phyloP scores from a whole-genome alignment of 2,888 invertebrate genomes.

The Tipula confusa region DNA sequence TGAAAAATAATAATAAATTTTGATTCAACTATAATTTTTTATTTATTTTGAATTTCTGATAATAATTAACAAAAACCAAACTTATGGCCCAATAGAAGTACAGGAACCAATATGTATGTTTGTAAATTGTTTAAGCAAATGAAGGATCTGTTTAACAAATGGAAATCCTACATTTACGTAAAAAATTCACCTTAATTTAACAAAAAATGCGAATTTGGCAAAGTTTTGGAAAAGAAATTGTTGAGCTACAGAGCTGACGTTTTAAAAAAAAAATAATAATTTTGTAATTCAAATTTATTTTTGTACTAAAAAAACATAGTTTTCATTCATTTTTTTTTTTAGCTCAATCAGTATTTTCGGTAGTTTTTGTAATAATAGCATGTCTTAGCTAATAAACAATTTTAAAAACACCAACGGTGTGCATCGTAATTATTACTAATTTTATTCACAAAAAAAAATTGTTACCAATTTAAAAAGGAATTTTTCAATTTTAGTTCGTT shows the following conservation, averaged over 20 bases:
- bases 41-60: background rate
- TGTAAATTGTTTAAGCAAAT: constrained; percentile 29
- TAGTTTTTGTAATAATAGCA: constrained; percentile 21
- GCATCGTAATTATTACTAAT: background rate
- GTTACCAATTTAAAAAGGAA: background rate
- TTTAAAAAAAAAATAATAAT: constrained; percentile 20
- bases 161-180: constrained; percentile 30
- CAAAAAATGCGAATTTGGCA: constrained; percentile 42
- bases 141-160: constrained; percentile 13
- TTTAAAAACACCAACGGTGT: background rate
- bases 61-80: background rate
- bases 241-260: constrained; percentile 48
- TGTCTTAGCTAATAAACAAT: constrained; percentile 6
- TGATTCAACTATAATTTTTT: background rate
- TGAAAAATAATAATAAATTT: background rate
- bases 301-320: constrained; percentile 29
- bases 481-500: background rate
- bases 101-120: constrained; percentile 26
- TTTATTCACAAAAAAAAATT: constrained; percentile 28
- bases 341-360: constrained; percentile 16
- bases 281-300: constrained; percentile 26
- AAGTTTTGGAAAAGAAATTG: constrained; percentile 46
- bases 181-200: constrained; percentile 27
- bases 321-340: constrained; percentile 6
- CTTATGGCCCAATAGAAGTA: background rate